Evolutionary conservation across 1,140 invertebrate species (phyloP).

Genomic region (Elymnias hypermnestra): DNA sequence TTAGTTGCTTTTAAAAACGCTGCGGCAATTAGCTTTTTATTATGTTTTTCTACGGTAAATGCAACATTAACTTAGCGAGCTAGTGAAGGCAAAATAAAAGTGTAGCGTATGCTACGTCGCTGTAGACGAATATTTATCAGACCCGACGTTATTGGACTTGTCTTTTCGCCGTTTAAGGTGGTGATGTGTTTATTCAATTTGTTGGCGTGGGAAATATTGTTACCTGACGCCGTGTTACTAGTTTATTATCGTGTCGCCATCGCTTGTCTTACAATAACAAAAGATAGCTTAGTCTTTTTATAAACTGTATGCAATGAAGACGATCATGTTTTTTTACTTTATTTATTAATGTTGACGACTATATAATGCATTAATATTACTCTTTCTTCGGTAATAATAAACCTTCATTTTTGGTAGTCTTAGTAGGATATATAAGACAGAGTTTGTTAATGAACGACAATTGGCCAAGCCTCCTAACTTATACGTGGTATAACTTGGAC

Average conservation of each 20-base stretch:
- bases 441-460: background rate
- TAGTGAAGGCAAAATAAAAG: background rate
- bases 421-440: background rate
- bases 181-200: slow-evolving; percentile 73
- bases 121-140: slow-evolving; percentile 53
- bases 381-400: no score
- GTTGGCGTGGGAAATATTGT: slow-evolving; percentile 62
- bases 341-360: no score
- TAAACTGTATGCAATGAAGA: background rate
- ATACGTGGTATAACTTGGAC: no score
- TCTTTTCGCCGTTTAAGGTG: slow-evolving; percentile 66
- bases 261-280: slow-evolving; percentile 27
- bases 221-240: slow-evolving; percentile 47
- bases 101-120: slow-evolving; percentile 21
- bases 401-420: no score
- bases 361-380: no score
- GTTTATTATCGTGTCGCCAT: slow-evolving; percentile 40
- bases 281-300: slow-evolving; percentile 5
- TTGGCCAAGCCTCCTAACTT: no score
- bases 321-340: no score
- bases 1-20: slow-evolving; percentile 8
- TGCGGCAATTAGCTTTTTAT: slow-evolving; percentile 3
- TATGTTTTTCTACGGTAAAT: background rate
- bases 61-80: background rate
- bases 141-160: slow-evolving; percentile 59